Evolutionary conservation across 2,113 vertebrate genomes (phyloP).

Genomic region (Epinephelus moara): DNA sequence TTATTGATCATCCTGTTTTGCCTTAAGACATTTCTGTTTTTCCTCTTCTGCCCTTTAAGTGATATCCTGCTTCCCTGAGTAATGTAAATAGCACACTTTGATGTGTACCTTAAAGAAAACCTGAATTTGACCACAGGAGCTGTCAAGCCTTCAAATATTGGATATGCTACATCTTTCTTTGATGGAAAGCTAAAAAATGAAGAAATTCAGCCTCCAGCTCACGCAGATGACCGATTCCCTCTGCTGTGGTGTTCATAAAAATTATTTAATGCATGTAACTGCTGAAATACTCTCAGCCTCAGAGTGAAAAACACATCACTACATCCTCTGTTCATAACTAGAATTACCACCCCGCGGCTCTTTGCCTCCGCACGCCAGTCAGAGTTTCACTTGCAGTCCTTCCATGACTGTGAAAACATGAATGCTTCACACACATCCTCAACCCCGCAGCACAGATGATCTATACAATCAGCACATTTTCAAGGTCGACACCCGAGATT

Average conservation of each 20-base stretch:
- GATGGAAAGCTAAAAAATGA: not conserved
- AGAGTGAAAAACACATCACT: not conserved
- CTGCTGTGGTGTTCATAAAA: not conserved
- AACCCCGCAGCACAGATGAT: too few relatives aligned
- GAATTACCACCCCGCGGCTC: too few relatives aligned
- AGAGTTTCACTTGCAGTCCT: too few relatives aligned
- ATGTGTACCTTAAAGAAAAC: not conserved
- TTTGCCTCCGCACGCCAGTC: too few relatives aligned
- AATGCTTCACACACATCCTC: too few relatives aligned
- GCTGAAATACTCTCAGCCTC: not conserved
- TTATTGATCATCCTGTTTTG: conserved; percentile 14
- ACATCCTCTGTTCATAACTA: not conserved
- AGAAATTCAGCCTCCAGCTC: not conserved
- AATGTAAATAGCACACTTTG: not conserved
- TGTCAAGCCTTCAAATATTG: conserved; percentile 4
- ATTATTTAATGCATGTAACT: not conserved
- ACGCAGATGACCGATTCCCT: not conserved
- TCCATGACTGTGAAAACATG: too few relatives aligned
- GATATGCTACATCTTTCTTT: not conserved
- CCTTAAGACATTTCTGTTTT: not conserved
- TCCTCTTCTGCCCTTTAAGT: not conserved
- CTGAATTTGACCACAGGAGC: conserved; percentile 3
- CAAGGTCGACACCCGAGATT: too few relatives aligned
- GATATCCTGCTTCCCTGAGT: not conserved
- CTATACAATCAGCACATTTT: too few relatives aligned